These are phyloP conservation scores for Meriones psammophilus DNA, from an alignment of 2,797 vertebrate species.

Conservation along the genomic window DNA sequence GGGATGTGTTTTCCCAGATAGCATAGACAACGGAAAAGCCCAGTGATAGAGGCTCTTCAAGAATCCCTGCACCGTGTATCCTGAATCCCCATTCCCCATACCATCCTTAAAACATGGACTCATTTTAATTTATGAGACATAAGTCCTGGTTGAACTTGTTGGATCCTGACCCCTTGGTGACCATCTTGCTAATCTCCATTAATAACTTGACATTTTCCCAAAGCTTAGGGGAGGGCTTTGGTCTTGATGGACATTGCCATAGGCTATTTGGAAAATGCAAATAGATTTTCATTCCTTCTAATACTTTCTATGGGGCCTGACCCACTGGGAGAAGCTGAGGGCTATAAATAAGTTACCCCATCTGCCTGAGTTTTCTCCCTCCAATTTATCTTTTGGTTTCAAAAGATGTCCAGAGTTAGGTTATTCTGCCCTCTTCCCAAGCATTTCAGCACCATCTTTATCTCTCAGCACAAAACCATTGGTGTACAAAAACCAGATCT, in stretches of 20 bases:
- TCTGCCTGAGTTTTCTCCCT: background rate
- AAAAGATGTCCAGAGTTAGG: background rate
- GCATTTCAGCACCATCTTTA: background rate
- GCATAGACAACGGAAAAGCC: background rate
- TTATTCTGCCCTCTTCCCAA: background rate
- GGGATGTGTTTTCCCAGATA: slow-evolving; percentile 19
- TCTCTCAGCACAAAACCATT: background rate
- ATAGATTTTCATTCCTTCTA: background rate
- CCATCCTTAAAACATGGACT: slow-evolving; percentile 35
- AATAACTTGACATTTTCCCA: background rate
- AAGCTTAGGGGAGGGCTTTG: background rate
- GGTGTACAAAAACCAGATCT: background rate
- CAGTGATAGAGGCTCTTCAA: slow-evolving; percentile 6
- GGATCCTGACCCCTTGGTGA: background rate
- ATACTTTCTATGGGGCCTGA: fast-evolving
- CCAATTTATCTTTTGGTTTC: background rate
- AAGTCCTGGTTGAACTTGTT: slow-evolving; percentile 9
- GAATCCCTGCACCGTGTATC: background rate
- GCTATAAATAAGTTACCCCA: background rate
- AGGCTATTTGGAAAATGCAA: slow-evolving; percentile 30
- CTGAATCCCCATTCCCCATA: background rate
- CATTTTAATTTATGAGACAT: slow-evolving; percentile 45
- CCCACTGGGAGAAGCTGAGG: background rate
- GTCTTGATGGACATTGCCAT: background rate
- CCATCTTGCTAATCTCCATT: background rate